phyloP scores from a whole-genome alignment of 2,797 vertebrate species.

The Phoebastria nigripes region DNA sequence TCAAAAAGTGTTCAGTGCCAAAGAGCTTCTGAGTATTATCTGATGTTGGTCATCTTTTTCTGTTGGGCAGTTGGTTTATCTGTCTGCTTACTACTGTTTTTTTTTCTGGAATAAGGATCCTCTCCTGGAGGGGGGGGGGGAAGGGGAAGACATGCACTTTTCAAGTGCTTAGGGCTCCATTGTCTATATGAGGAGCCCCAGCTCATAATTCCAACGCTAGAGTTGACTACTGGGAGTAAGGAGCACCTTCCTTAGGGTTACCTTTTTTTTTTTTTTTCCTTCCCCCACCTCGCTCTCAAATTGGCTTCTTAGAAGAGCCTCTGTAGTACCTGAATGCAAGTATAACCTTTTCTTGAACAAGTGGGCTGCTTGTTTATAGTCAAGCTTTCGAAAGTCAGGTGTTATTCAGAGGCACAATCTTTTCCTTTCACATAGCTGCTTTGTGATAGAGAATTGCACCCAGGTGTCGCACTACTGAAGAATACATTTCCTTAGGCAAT shows the following conservation, averaged over 20 bases:
- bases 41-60: background rate
- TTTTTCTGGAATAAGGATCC: background rate
- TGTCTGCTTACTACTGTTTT: background rate
- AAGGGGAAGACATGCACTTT: background rate
- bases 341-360: background rate
- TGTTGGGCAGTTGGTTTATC: background rate
- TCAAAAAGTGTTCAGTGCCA: background rate
- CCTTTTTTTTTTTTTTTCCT: background rate
- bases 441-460: background rate
- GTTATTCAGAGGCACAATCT: background rate
- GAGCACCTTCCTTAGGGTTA: background rate
- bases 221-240: background rate
- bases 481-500: slow-evolving; percentile 44
- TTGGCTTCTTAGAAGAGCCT: background rate
- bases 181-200: background rate
- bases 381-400: background rate
- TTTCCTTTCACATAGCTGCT: background rate
- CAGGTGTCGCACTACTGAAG: background rate
- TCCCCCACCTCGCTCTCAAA: background rate
- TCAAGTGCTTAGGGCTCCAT: background rate
- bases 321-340: background rate
- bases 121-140: background rate
- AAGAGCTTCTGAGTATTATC: background rate
- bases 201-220: background rate
- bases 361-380: background rate